Evolutionary conservation across 2,888 invertebrate species (phyloP).

Genomic region (Acrobasis suavella): DNA sequence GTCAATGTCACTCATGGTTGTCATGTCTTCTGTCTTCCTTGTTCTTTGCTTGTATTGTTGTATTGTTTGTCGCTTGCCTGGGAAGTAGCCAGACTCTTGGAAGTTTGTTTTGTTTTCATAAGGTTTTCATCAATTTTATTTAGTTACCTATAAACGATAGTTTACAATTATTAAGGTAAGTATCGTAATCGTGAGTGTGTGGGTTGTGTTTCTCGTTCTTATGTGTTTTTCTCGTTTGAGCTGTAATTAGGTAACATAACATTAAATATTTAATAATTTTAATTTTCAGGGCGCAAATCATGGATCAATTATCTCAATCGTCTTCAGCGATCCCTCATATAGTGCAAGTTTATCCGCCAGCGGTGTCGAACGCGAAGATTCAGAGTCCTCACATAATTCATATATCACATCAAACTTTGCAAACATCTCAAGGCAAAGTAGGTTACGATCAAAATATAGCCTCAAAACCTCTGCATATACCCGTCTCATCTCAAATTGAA

Average conservation of each 20-base stretch:
- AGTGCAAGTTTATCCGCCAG: constrained; percentile 64
- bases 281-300: constrained; percentile 35
- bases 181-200: too few species aligned
- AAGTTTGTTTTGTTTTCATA: too few species aligned
- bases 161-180: too few species aligned
- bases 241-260: too few species aligned
- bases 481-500: constrained; percentile 51
- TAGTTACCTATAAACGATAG: too few species aligned
- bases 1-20: too few species aligned
- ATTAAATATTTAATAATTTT: background rate
- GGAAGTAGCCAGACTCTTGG: too few species aligned
- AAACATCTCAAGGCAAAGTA: constrained; percentile 59
- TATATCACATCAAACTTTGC: constrained; percentile 57
- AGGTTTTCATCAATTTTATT: too few species aligned
- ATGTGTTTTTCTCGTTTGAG: background rate
- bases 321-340: constrained; percentile 58
- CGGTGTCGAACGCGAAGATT: constrained; percentile 46
- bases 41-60: too few species aligned
- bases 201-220: background rate
- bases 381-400: constrained; percentile 59
- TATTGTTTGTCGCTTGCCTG: too few species aligned
- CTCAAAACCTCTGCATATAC: constrained; percentile 58
- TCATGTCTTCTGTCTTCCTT: too few species aligned
- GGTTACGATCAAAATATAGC: constrained; percentile 64
- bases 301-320: constrained; percentile 64